Percentiles rank a stretch among this genome's conserved stretches.
Conservation (phyloP, 2,888 invertebrate species). For the Nomada fucata region DNA sequence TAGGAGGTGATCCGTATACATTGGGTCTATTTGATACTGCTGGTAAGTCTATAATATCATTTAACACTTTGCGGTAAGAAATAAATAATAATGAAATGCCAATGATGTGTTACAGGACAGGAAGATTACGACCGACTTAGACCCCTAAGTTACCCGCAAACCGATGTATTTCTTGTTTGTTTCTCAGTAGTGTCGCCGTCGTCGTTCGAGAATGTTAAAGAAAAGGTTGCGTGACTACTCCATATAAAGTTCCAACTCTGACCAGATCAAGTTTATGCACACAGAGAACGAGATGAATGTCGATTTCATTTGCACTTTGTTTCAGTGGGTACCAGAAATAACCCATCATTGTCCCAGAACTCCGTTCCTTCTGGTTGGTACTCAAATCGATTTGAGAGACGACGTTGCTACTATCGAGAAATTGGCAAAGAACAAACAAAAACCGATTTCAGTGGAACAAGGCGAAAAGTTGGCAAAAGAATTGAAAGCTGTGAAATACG, state of each 20-base stretch:
- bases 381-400: conserved; percentile 98
- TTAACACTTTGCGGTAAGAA: background rate
- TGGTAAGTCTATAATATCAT: conserved; percentile 85
- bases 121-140: conserved; percentile 99
- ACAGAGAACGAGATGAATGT: background rate
- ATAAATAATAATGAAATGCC: background rate
- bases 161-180: conserved; percentile 99
- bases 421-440: conserved; percentile 99
- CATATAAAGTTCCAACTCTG: background rate
- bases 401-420: conserved; percentile 97
- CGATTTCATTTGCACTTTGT: conserved; percentile 50
- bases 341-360: conserved; percentile 99
- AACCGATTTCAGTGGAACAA: conserved; percentile 97
- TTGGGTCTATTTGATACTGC: conserved; percentile 99
- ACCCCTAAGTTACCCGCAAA: conserved; percentile 98
- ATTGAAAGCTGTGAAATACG: conserved; percentile 99
- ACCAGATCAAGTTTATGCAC: too few species aligned
- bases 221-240: conserved; percentile 89
- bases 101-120: conserved; percentile 88
- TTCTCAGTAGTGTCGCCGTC: conserved; percentile 99
- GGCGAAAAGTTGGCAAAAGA: conserved; percentile 99
- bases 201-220: conserved; percentile 99
- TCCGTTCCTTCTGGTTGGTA: conserved; percentile 98
- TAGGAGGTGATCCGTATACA: conserved; percentile 99
- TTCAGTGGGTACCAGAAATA: conserved; percentile 99